Evolutionary conservation across 2,113 vertebrate genomes (phyloP), one percentile per base, ranked within the genome.

Genomic region (Tinamus guttatus): DNA sequence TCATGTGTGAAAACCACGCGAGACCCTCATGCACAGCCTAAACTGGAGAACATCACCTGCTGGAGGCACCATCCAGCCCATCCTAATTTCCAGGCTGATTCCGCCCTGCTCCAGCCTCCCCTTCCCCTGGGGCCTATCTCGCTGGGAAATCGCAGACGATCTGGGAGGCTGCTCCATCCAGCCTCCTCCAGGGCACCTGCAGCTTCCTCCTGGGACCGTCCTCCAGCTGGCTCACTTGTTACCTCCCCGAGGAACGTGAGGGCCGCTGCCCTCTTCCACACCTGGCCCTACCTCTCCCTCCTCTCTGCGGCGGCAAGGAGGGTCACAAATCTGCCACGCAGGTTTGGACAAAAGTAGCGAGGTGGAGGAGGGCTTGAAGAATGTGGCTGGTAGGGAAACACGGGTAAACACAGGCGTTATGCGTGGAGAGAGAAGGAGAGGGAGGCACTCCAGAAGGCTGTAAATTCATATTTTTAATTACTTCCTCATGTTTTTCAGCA

Each of bases 381-480:
- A 95, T 87, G 88, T 93, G 83, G 8, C 34, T 64, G 68, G 64
- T 82, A 89, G 84, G 87, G 54, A 69, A 89, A 67, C 45, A 60
- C 0, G 41, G 82, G 60, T 88, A 89, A 97, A 96, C 90, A 87
- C 68, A 95, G 90, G 90, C 80, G 4, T 89, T 94, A 95, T 21
- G 85, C 60, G 68, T 82, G 93, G 89, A 85, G 79, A 85, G 54
- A 43, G 62, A 90, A 75, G 60, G 70, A 91, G 86, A 94, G 95
- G 94, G 94, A 97, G 96, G 94, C 91, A 93, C 92, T 95, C 89
- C 90, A 91, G 95, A 67, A 95, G 94, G 94, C 94, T 95, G 95
- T 97, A 97, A 98, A 98, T 97, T 96, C 96, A 76, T 96, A 96
- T 97, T 97, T 96, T 94, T 97, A 97, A 98, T 97, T 96, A 97